Evolutionary conservation across 2,797 vertebrate species (phyloP), one percentile per base, ranked within the genome.

Genomic region (Oreonectes daqikongensis): DNA sequence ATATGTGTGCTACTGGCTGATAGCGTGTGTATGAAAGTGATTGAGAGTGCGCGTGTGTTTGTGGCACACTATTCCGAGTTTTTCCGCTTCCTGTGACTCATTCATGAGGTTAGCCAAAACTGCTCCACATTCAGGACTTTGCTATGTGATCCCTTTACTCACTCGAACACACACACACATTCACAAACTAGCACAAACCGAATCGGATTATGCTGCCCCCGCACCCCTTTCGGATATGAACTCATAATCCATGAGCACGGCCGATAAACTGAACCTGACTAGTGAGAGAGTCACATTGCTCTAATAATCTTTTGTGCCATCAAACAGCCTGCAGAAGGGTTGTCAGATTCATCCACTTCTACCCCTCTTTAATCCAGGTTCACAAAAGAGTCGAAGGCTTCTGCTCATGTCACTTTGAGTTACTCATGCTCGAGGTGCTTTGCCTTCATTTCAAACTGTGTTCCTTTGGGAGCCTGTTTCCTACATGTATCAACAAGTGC

Each of bases 351-450:
- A 40, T 68, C 50, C 46, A 40, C 57, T 66, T 57, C 12, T 64
- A 38, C 42, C 46, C 40, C 78, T 84, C 81, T 71, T 85, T 88
- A 86, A 90, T 90, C 83, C 85, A 81, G 84, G 73, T 84, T 85
- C 80, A 81, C 83, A 81, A 75, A 59, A 68, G 83, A 88, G 87
- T 87, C 86, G 86, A 88, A 89, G 86, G 85, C 79, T 87, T 77
- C 80, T 85, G 79, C 86, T 89, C 86, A 84, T 90, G 90, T 92
- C 90, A 90, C 85, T 89, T 78, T 88, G 86, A 90, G 85, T 93
- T 89, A 91, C 82, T 90, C 83, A 77, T 75, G 86, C 88, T 90
- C 87, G 84, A 90, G 88, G 87, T 89, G 85, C 77, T 40, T 66
- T 75, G 57, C 63, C 81, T 79, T 69, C 42, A 69, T 78, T 50